Base-by-base conservation (phyloP, 2,113 vertebrate genomes). In the Arothron firmamentum region DNA sequence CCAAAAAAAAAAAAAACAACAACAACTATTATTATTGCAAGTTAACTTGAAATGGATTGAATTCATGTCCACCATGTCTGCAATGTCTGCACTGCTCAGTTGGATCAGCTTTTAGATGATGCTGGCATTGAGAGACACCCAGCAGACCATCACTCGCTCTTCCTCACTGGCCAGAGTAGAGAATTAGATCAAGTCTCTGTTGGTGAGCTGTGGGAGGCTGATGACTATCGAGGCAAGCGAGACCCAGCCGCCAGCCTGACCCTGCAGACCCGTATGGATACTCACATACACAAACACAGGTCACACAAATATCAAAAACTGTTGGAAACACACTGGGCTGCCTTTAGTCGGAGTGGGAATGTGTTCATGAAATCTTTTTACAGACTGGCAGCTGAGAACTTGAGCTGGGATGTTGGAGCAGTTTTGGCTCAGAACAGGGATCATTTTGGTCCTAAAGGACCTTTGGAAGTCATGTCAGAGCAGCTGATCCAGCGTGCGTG, bases 111-210 rank as follows among this genome's bases (percentile, higher is more conserved):
- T 63, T 48, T 82, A 2, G 92, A 93, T 4, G 78, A 85, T 7
- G 86, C 85, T 0, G 88, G 85, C 18, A 82, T 93, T n/a, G 79
- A 86, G 23, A n/a, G 21, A 2, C 95, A 92, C 78, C 92, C 92
- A 0, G 83, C 70, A 0, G 80, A 94, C 0, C 80, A 90, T 58
- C 91, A 94, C 78, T 87, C 95, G 65, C 92, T 94, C 4, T 56
- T 93, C 59, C 90, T 93, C 4, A 28, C 10, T 2, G 54, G 83
- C 1, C 75, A 91, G 20, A 80, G 83, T 15, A 76, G 43, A 51
- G 90, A 93, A 15, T 70, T 95, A 65, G 92, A 96, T 47, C 59
- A 54, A 11, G 59, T 12, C 17, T 87, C 93, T 83, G 92, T 88
- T 14, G 70, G 78, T 1, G 63, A 75, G 0, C 78, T 70, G 50